Base-by-base conservation (phyloP, 2,113 vertebrate species). In the Heloderma charlesbogerti region DNA sequence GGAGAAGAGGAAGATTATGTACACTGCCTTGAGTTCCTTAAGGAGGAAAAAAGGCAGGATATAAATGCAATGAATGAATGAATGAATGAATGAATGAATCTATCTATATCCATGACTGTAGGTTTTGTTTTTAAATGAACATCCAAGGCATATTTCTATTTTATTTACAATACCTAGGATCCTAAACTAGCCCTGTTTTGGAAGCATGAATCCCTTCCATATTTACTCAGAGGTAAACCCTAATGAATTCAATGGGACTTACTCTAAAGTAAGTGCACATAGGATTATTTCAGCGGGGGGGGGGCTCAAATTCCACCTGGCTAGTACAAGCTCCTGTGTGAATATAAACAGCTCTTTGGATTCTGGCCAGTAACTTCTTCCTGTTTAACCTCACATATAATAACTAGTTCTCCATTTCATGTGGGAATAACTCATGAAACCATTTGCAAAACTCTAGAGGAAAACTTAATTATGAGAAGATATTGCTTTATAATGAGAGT, bases 381-480 rank as follows among this genome's bases (percentile, higher is more conserved):
- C 31, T 69, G 1, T 29, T 45, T 57, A 54, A 74, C 51, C 8
- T 74, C 48, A 13, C 18, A 74, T 88, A 77, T 87, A 92, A 85
- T 27, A 72, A 60, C 80, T 74, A 79, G 86, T 90, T 89, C 90
- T 92, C 74, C 84, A 57, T 60, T 77, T 89, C 91, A 94, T 48
- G 80, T 51, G 66, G 85, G 18, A 85, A 90, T 82, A 22, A 87
- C 88, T 93, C 89, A 79, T 67, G 91, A 95, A 95, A 93, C 67
- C 12, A 95, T 92, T 95, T 96, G 79, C 60, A 90, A 90, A 94
- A 40, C 27, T 89, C 45, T 74, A 48, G 93, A 91, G 40, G 67
- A 95, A 96, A 97, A 95, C 69, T 91, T 89, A 60, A 7, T 48
- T 93, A 81, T 93, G 93, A 93, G 43, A 92, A 81, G 74, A 95